Conservation (phyloP, 1,140 invertebrate genomes). For the Amyelois transitella region DNA sequence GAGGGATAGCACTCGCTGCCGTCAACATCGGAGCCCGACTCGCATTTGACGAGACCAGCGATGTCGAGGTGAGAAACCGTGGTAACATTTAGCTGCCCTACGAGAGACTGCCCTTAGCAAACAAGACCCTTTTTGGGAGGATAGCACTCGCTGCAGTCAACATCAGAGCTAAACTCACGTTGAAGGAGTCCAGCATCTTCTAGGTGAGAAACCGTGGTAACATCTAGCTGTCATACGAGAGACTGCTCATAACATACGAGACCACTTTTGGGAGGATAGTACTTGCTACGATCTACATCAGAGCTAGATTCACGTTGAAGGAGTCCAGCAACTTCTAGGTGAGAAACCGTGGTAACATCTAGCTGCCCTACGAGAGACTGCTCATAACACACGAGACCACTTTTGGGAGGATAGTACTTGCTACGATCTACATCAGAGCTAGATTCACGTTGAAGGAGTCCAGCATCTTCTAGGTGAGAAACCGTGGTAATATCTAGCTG, state of each 20-base stretch:
- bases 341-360: not conserved
- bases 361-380: too few species aligned
- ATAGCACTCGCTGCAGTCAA: slow-evolving; percentile 80
- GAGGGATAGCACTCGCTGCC: slow-evolving; percentile 79
- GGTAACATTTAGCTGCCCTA: too few species aligned
- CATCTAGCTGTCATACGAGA: too few species aligned
- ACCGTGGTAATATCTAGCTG: not conserved
- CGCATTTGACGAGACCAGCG: slow-evolving; percentile 25
- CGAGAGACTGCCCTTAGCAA: too few species aligned
- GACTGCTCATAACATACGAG: too few species aligned
- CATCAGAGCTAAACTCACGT: slow-evolving; percentile 59
- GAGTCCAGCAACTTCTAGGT: slow-evolving; percentile 30
- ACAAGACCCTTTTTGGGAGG: slow-evolving; percentile 85
- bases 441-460: slow-evolving; percentile 32
- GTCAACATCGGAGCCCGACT: slow-evolving; percentile 77
- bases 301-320: slow-evolving; percentile 34
- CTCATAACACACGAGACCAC: slow-evolving; percentile 87
- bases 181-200: slow-evolving; percentile 20
- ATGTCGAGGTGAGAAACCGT: slow-evolving; percentile 23
- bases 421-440: slow-evolving; percentile 78
- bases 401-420: slow-evolving; percentile 81
- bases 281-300: slow-evolving; percentile 80
- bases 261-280: slow-evolving; percentile 83
- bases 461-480: slow-evolving; percentile 27
- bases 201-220: slow-evolving; percentile 22